phyloP scores from a whole-genome alignment of 2,888 invertebrate genomes.

The Hyalella azteca region DNA sequence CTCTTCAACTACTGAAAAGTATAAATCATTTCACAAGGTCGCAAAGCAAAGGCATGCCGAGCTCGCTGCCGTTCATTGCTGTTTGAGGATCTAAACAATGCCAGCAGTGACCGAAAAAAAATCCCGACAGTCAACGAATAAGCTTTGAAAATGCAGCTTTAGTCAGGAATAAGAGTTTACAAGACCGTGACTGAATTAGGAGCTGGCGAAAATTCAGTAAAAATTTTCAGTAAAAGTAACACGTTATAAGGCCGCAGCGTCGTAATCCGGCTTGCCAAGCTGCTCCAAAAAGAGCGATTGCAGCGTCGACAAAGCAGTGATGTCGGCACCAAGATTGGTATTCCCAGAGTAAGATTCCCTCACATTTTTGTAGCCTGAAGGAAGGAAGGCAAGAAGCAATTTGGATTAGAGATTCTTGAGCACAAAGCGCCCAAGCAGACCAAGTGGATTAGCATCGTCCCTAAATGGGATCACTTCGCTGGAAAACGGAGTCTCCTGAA shows the following conservation, averaged over 20 bases:
- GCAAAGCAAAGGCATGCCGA: too few species aligned
- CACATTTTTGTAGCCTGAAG: slow-evolving; percentile 19
- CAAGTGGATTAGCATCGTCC: slow-evolving; percentile 29
- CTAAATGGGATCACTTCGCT: background rate
- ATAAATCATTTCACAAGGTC: too few species aligned
- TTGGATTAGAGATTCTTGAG: slow-evolving; percentile 35
- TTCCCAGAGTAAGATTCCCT: slow-evolving; percentile 5
- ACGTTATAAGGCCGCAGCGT: background rate
- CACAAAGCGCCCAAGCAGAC: background rate
- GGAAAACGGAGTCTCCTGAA: slow-evolving; percentile 15
- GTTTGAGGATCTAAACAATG: too few species aligned
- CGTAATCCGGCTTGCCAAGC: slow-evolving; percentile 16
- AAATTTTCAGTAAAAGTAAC: background rate
- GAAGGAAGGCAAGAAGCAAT: slow-evolving; percentile 33
- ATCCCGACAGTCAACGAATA: too few species aligned
- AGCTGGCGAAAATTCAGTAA: background rate
- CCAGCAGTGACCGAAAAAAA: too few species aligned
- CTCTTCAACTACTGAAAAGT: too few species aligned
- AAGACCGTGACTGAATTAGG: slow-evolving; percentile 3
- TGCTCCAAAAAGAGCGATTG: slow-evolving; percentile 3
- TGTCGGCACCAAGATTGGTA: background rate
- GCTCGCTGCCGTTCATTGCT: too few species aligned
- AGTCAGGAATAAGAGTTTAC: too few species aligned
- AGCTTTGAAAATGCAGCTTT: too few species aligned
- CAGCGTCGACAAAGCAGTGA: background rate